phyloP scores from a whole-genome alignment of 2,113 vertebrate genomes.

The Scopus umbretta region DNA sequence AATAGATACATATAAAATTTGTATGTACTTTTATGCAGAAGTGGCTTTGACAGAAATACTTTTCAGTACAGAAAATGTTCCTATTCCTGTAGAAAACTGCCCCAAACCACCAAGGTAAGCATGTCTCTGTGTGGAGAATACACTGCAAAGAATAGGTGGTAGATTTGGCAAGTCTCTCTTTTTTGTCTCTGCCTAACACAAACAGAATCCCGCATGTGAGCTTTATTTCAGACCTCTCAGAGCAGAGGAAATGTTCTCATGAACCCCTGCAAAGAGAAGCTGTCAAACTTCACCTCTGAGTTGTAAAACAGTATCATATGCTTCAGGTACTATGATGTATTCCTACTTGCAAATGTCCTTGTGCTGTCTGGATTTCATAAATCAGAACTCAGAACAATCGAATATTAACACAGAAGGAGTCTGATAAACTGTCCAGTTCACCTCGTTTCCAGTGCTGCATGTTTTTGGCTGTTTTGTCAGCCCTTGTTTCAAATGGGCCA shows the following conservation, averaged over 20 bases:
- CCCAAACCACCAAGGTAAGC: neutral
- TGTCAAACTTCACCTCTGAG: slow-evolving; percentile 3
- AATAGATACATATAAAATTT: neutral
- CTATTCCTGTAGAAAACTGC: neutral
- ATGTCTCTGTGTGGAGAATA: neutral
- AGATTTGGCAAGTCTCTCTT: neutral
- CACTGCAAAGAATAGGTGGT: neutral
- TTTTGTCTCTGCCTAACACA: neutral
- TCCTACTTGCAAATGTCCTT: neutral
- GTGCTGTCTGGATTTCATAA: slow-evolving; percentile 30
- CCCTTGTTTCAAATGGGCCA: neutral
- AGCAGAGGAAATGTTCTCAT: slow-evolving; percentile 42
- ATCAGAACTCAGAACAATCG: neutral
- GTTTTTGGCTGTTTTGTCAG: neutral
- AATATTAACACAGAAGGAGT: neutral
- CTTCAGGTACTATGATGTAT: slow-evolving; percentile 5
- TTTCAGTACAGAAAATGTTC: neutral
- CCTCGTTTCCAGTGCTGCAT: neutral
- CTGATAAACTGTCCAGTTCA: neutral
- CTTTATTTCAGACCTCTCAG: slow-evolving; percentile 21
- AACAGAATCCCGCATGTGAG: neutral
- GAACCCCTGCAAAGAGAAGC: slow-evolving; percentile 20
- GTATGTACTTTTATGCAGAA: neutral
- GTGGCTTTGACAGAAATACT: neutral
- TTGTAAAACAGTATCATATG: slow-evolving; percentile 33